Evolutionary conservation across 2,113 vertebrate genomes (phyloP), one percentile per base, ranked within the genome.

Genomic region (Pomatorhinus ruficollis): DNA sequence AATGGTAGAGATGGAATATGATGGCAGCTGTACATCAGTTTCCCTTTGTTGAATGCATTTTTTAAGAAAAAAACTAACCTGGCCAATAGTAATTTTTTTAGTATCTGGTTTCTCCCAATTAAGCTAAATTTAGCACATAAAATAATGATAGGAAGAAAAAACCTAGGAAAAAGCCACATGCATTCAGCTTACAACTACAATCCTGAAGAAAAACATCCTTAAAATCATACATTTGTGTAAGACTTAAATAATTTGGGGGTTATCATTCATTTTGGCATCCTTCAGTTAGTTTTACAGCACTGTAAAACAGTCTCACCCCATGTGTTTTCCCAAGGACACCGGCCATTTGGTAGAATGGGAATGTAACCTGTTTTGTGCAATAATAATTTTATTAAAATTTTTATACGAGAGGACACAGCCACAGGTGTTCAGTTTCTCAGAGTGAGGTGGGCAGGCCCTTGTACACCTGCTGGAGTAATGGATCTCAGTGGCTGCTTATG

Each of bases 381-480:
- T 64, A 83, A 68, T 78, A 66, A 68, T 79, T 92, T 79, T 68
- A 88, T 70, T 77, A 81, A 45, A 11, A 4, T n/a, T 86, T 89
- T 92, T 63, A 28, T n/a, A 15, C 12, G 42, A 66, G 30, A 83
- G 68, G 45, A 45, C 56, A 57, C 57, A 90, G 88, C 30, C 64
- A 52, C 40, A 71, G 7, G 28, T 40, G 17, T 64, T 71, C 50
- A 40, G 42, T 39, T 71, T 30, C 68, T 23, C 54, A 27, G 53
- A 28, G 75, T 2, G 5, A 77, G n/a, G 54, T 44, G 50, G 71
- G 56, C 60, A 88, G 76, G 28, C 16, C 33, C 15, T 20, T 31
- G 17, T 68, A 89, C 90, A 96, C 90, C 94, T 97, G 92, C 92
- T 74, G 71, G 11, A 92, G 74, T 33, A 42, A 77, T n/a, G 59